These are phyloP conservation scores for Vireo griseus DNA, from an alignment of 2,797 vertebrate species.

Conservation along the genomic window DNA sequence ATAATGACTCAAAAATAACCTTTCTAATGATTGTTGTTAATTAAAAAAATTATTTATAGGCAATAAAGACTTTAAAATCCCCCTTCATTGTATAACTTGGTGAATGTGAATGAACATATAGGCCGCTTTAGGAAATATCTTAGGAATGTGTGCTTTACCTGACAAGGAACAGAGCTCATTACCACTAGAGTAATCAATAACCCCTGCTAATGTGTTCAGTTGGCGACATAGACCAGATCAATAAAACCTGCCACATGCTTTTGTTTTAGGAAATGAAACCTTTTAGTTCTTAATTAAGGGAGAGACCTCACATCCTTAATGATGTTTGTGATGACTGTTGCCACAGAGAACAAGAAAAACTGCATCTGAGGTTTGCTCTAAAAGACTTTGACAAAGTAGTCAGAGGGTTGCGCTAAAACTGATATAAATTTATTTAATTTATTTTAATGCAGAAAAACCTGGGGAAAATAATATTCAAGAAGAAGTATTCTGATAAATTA, in stretches of 20 bases:
- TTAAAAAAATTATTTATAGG: constrained; percentile 33
- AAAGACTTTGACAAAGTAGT: constrained; percentile 28
- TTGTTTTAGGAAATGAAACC: constrained; percentile 81
- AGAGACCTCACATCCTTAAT: constrained; percentile 74
- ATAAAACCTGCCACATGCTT: constrained; percentile 78
- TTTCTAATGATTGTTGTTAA: constrained; percentile 59
- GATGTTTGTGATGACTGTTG: constrained; percentile 69
- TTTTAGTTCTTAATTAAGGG: constrained; percentile 83
- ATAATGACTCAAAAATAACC: constrained; percentile 65
- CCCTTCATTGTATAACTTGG: not conserved
- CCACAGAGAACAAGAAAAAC: constrained; percentile 57
- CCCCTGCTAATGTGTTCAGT: constrained; percentile 75
- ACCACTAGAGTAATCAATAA: constrained; percentile 73
- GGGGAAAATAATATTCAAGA: not conserved
- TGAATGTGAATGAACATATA: not conserved
- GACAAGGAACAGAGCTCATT: constrained; percentile 71
- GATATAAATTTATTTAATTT: constrained; percentile 10
- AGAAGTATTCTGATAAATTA: not conserved
- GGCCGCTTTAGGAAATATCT: not conserved
- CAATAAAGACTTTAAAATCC: constrained; percentile 42
- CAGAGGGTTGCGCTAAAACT: constrained; percentile 3
- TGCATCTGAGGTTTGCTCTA: constrained; percentile 49
- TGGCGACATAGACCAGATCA: constrained; percentile 76
- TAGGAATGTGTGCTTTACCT: constrained; percentile 58
- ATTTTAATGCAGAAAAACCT: not conserved